Percentiles rank a stretch among this genome's conserved stretches.
Conservation (phyloP, 2,888 invertebrate genomes). For the Leptopilina myrica region DNA sequence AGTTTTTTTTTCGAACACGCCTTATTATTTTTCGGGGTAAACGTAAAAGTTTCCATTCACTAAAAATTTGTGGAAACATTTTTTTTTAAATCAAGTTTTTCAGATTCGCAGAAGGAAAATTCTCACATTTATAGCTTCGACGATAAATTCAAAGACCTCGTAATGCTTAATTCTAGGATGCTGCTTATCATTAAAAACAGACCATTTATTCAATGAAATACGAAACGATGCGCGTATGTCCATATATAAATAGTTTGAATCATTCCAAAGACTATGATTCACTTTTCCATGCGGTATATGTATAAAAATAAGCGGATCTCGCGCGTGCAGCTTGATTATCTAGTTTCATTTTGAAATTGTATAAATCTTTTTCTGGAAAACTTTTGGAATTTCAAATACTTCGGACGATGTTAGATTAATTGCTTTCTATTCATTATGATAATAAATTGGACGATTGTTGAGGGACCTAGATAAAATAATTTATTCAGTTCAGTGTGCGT, state of each 20-base stretch:
- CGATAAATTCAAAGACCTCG: no score
- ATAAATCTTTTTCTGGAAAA: neutral
- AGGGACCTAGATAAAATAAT: neutral
- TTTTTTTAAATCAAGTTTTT: no score
- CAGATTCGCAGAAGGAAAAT: no score
- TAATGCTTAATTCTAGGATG: neutral
- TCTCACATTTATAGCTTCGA: no score
- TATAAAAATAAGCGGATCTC: constrained; percentile 15
- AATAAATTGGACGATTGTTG: neutral
- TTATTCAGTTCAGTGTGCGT: neutral
- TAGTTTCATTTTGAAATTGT: neutral
- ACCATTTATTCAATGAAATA: constrained; percentile 23
- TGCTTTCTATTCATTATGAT: neutral
- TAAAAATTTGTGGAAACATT: no score
- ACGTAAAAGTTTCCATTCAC: no score
- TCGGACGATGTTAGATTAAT: constrained; percentile 4
- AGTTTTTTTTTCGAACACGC: neutral
- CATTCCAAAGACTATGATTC: constrained; percentile 11
- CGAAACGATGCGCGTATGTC: constrained; percentile 3
- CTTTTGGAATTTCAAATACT: neutral
- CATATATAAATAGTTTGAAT: constrained; percentile 3
- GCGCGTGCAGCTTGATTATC: constrained; percentile 8
- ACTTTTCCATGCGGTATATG: neutral
- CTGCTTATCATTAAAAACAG: constrained; percentile 11
- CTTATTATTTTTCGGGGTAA: neutral